Percentiles rank a stretch among this genome's conserved stretches.
Conservation (phyloP, 2,888 invertebrate genomes). For the Eumacrocentrus americanus region DNA sequence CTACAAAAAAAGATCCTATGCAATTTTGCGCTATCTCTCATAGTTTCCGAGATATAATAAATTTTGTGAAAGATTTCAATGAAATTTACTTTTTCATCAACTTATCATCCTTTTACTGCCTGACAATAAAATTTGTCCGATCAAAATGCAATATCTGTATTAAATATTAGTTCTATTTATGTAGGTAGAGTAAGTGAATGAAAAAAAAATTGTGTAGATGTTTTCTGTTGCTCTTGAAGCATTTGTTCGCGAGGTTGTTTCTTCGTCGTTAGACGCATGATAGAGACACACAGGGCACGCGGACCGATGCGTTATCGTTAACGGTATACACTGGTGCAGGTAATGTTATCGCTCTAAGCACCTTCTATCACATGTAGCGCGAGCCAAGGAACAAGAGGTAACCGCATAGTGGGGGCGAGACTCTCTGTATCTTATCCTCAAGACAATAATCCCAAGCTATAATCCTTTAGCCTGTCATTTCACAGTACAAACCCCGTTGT, state of each 20-base stretch:
- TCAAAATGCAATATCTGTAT: too few relatives aligned
- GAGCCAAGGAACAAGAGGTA: constrained; percentile 6
- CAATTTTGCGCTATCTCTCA: too few relatives aligned
- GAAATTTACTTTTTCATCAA: too few relatives aligned
- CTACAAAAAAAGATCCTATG: too few relatives aligned
- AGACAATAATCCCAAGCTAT: constrained; percentile 10
- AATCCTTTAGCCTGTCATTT: too few relatives aligned
- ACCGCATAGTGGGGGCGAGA: neutral
- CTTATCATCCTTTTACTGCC: neutral
- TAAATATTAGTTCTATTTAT: neutral
- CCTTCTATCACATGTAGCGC: constrained; percentile 26
- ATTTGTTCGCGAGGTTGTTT: constrained; percentile 13
- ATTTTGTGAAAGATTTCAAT: too few relatives aligned
- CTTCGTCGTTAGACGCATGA: constrained; percentile 1
- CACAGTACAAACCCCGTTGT: too few relatives aligned
- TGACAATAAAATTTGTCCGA: too few relatives aligned
- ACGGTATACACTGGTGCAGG: constrained; percentile 25
- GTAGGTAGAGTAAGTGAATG: neutral
- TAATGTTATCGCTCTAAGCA: constrained; percentile 27
- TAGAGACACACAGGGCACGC: constrained; percentile 20
- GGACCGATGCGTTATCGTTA: constrained; percentile 25
- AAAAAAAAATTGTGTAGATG: neutral
- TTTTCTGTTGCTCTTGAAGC: neutral
- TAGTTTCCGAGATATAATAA: too few relatives aligned
- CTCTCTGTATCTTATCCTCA: constrained; percentile 5